A percentile compares a stretch with the other conserved stretches of the same genome.
phyloP scores from a whole-genome alignment of 2,797 vertebrate genomes.

The Acanthopagrus latus region DNA sequence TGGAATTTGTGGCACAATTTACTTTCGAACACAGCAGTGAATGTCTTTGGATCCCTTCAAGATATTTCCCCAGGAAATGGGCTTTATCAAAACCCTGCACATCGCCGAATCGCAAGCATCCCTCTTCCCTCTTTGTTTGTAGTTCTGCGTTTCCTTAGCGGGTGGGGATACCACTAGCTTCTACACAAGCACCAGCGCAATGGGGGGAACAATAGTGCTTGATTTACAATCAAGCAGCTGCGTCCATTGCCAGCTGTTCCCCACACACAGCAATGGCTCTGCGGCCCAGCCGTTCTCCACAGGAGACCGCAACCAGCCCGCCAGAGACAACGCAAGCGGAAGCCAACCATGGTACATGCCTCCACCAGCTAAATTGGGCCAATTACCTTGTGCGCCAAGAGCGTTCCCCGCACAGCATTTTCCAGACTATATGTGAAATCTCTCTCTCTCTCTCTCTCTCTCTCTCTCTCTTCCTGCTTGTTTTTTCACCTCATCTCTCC shows the following conservation, averaged over 20 bases:
- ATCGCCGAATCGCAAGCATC: slow-evolving; percentile 40
- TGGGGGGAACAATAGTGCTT: slow-evolving; percentile 75
- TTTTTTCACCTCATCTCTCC: slow-evolving; percentile 11
- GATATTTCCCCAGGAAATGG: slow-evolving; percentile 60
- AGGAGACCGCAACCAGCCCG: slow-evolving; percentile 74
- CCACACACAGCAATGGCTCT: slow-evolving; percentile 56
- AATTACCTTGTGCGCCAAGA: slow-evolving; percentile 73
- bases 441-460: neutral
- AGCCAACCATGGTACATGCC: slow-evolving; percentile 60
- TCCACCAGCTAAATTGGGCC: slow-evolving; percentile 72
- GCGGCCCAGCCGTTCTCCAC: slow-evolving; percentile 69
- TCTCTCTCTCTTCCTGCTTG: neutral
- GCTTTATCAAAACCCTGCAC: slow-evolving; percentile 42
- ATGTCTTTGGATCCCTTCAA: slow-evolving; percentile 54
- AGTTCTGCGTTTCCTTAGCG: slow-evolving; percentile 63
- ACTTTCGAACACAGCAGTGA: slow-evolving; percentile 42
- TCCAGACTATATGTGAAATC: slow-evolving; percentile 30
- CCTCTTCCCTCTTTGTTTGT: slow-evolving; percentile 65
- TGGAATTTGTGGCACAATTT: slow-evolving; percentile 32
- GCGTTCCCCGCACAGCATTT: slow-evolving; percentile 41
- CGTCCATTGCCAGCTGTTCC: slow-evolving; percentile 81
- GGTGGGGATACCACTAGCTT: slow-evolving; percentile 59
- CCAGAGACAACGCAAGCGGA: slow-evolving; percentile 69
- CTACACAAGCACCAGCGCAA: slow-evolving; percentile 49
- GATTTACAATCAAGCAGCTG: slow-evolving; percentile 88